These are phyloP conservation scores for Panthera uncia DNA, from an alignment of 2,113 vertebrate genomes.

Conservation along the genomic window DNA sequence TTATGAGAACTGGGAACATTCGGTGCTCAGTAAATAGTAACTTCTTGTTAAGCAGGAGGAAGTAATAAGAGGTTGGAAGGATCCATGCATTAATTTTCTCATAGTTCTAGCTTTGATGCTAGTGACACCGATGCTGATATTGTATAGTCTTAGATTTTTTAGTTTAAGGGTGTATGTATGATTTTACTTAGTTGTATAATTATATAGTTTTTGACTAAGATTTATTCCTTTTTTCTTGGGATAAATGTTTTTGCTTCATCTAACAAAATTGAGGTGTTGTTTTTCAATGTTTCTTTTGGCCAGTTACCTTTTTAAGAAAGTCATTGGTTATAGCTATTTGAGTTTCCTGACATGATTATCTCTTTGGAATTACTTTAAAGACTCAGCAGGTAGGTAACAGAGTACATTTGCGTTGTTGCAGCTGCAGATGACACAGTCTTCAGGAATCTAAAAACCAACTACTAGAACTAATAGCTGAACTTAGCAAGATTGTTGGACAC, in stretches of 20 bases:
- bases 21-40: neutral
- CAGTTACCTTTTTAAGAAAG: constrained; percentile 39
- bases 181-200: constrained; percentile 34
- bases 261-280: neutral
- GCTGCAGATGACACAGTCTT: neutral
- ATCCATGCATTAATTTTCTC: neutral
- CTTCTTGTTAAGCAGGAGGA: neutral
- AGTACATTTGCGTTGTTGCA: neutral
- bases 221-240: neutral
- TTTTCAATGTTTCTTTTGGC: neutral
- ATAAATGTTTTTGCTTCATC: neutral
- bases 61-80: neutral
- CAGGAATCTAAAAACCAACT: neutral
- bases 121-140: neutral
- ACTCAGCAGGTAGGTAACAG: neutral
- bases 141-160: neutral
- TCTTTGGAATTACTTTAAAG: constrained; percentile 15
- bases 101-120: neutral
- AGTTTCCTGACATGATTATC: constrained; percentile 18
- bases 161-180: neutral
- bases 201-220: neutral
- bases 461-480: constrained; percentile 14
- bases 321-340: constrained; percentile 3
- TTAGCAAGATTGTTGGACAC: neutral
- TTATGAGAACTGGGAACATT: neutral